Base-by-base conservation (phyloP, 2,888 invertebrate species). In the Scelioninae gen. 1 region DNA sequence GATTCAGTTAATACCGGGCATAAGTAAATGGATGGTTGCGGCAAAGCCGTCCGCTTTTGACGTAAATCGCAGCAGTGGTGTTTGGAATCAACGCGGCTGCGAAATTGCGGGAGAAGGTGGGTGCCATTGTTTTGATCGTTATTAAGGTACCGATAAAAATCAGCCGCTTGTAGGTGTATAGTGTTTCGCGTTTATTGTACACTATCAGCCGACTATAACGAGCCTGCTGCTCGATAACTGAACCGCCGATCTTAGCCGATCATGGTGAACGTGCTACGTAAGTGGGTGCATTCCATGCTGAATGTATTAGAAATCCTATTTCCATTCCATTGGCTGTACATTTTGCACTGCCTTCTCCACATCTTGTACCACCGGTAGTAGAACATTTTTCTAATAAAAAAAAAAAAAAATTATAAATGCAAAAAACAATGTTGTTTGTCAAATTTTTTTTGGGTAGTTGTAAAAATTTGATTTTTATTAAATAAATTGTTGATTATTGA, bases 271-370 rank as follows among this genome's bases (percentile, higher is more conserved):
- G 84, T 74, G 65, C 82, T 62, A 74, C 53, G 82, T 84, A 84
- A 82, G 79, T 82, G 82, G 84, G 80, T 75, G 78, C 78, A 82
- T 84, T 84, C 83, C 81, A 80, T 72, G 84, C 76, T 55, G 65
- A 82, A 60, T 82, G 84, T 55, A 82, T 84, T 76, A 82, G 82
- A 75, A 75, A 82, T 78, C 66, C 84, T 72, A 77, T 81, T 83
- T 75, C 81, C 81, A 79, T 83, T 83, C 63, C 78, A 74, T 71
- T 63, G 58, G 49, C 23, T 69, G 31, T 56, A 74, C 75, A 69
- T 32, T 58, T 58, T 16, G 47, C 9, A 15, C 47, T 8, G 56
- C 38, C 65, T 74, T 53, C 72, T 13, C 23, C n/a, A n/a, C n/a
- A n/a, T n/a, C n/a, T n/a, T n/a, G n/a, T 53, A 15, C 53, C 16